These are phyloP conservation scores for Hyla sarda DNA, from an alignment of 2,113 vertebrate genomes.

Conservation along the genomic window DNA sequence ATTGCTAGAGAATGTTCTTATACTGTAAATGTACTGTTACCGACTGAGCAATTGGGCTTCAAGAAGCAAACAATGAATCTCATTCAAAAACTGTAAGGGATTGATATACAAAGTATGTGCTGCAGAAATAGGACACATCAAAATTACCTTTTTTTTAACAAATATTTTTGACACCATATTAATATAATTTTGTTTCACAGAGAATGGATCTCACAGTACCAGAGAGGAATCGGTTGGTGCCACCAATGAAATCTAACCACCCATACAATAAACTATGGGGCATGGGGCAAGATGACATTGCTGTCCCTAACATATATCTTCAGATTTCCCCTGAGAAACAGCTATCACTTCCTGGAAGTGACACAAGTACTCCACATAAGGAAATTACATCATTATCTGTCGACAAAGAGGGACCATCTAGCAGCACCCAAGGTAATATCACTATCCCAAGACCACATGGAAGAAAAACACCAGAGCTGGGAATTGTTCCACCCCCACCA, in stretches of 20 bases:
- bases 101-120: neutral
- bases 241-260: slow-evolving; percentile 79
- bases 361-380: slow-evolving; percentile 61
- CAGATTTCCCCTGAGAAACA: slow-evolving; percentile 72
- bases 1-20: neutral
- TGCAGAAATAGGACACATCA: neutral
- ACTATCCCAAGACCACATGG: slow-evolving; percentile 93
- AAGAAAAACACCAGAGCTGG: slow-evolving; percentile 88
- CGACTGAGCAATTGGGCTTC: no score
- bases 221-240: slow-evolving; percentile 79
- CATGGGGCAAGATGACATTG: slow-evolving; percentile 77
- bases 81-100: neutral
- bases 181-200: slow-evolving; percentile 69
- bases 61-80: no score
- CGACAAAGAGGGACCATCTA: slow-evolving; percentile 64
- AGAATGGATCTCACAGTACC: slow-evolving; percentile 80
- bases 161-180: neutral
- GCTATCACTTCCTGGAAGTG: slow-evolving; percentile 65
- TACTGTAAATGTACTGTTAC: neutral
- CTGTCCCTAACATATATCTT: slow-evolving; percentile 72
- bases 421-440: slow-evolving; percentile 74
- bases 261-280: slow-evolving; percentile 89
- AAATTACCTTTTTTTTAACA: neutral
- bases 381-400: slow-evolving; percentile 59
- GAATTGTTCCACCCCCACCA: slow-evolving; percentile 82